Percentiles rank a stretch among this genome's conserved stretches.
phyloP scores from a whole-genome alignment of 2,113 vertebrate genomes.

The Aplodontia rufa region DNA sequence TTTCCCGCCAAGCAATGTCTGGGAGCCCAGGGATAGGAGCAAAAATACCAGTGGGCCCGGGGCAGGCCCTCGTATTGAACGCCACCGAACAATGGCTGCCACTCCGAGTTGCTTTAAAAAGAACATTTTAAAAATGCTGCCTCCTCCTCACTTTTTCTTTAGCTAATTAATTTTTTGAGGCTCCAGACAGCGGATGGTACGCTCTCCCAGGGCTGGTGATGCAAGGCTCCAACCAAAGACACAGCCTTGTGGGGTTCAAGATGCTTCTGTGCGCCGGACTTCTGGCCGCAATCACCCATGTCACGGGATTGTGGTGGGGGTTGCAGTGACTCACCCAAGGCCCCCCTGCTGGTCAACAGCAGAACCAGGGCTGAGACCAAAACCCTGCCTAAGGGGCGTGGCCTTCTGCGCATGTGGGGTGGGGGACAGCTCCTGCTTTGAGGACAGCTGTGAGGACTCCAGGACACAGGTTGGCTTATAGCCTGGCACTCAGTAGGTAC shows the following conservation, averaged over 20 bases:
- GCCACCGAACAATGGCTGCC: slow-evolving; percentile 39
- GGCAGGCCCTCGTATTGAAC: background rate
- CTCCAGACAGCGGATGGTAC: slow-evolving; percentile 18
- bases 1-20: slow-evolving; percentile 16
- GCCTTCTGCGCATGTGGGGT: background rate
- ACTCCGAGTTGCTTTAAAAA: slow-evolving; percentile 32
- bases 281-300: fast-evolving
- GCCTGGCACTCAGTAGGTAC: background rate
- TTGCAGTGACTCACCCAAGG: background rate
- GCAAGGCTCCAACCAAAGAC: background rate
- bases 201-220: background rate
- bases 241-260: background rate
- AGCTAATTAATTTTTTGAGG: slow-evolving; percentile 49
- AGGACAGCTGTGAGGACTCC: background rate
- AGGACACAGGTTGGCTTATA: too few species aligned
- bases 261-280: background rate
- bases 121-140: slow-evolving; percentile 1
- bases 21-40: background rate
- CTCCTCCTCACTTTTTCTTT: slow-evolving; percentile 52
- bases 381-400: background rate
- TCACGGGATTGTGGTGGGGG: too few species aligned
- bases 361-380: background rate
- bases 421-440: fast-evolving
- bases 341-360: background rate
- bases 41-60: slow-evolving; percentile 6